Evolutionary conservation across 2,797 vertebrate genomes (phyloP).

Genomic region (Muscicapa striata): DNA sequence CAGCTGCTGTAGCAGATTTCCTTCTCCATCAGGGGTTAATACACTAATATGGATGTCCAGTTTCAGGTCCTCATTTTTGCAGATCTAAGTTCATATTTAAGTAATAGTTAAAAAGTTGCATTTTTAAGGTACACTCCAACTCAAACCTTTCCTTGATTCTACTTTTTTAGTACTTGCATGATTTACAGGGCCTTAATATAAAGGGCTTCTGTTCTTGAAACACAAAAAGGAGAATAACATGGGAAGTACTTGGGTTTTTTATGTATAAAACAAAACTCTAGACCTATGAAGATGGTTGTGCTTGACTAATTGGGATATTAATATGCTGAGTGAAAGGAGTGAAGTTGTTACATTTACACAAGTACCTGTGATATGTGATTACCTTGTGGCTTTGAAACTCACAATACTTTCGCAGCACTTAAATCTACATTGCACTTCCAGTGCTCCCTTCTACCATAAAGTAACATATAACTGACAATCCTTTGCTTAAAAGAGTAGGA

Average conservation of each 20-base stretch:
- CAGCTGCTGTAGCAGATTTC: neutral
- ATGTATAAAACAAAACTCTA: neutral
- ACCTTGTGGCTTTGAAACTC: neutral
- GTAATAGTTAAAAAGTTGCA: neutral
- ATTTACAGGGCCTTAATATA: neutral
- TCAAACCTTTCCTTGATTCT: neutral
- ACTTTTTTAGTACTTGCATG: neutral
- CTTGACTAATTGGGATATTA: neutral
- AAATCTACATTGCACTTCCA: neutral
- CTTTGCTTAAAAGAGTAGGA: neutral
- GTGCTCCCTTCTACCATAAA: neutral
- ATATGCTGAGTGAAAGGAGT: neutral
- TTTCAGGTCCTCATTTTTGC: neutral
- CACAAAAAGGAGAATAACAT: neutral
- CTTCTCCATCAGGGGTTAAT: neutral
- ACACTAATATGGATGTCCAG: neutral
- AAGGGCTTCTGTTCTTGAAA: neutral
- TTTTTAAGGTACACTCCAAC: neutral
- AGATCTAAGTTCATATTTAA: neutral
- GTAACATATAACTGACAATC: neutral
- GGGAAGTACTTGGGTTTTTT: neutral
- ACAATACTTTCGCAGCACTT: rapidly evolving
- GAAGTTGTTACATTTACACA: neutral
- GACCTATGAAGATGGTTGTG: rapidly evolving
- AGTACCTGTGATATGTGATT: rapidly evolving